Evolutionary conservation across 2,797 vertebrate species (phyloP), one percentile per base, ranked within the genome.

Genomic region (Hypotaenidia philippensis): DNA sequence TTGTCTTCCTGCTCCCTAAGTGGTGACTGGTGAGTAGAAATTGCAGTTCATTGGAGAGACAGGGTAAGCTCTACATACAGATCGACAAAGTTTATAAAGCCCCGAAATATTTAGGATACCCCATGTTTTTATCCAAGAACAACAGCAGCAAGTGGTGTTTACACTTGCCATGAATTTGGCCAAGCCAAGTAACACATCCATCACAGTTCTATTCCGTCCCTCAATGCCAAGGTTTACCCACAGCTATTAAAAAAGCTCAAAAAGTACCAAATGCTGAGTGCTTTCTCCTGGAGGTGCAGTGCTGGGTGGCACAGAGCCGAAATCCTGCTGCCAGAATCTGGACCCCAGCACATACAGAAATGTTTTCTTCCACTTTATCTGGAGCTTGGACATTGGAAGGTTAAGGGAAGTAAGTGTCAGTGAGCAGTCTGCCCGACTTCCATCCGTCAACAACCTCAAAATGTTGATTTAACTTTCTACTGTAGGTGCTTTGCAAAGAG

Each of bases 81-180:
- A 78, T 17, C 69, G 26, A 27, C 18, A 64, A 8, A 23, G 60
- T 49, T 70, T 72, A 40, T 10, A 7, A 55, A 61, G 56, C n/a
- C 9, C 20, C 47, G 32, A 49, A 91, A 52, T 38, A 45, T 45
- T 77, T 36, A 31, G 66, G 75, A 27, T 69, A 57, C 49, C 13
- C 63, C 7, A 27, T 13, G 9, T n/a, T 66, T 76, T 76, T 55
- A 74, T 12, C 25, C 75, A 41, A 85, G 59, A 88, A 63, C 17
- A 76, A 60, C 1, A 38, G 40, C 19, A 81, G 40, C n/a, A 68
- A 66, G 31, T 49, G n/a, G 76, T 65, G 82, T 92, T 97, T 94
- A 94, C 59, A 71, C 68, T 55, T 75, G 34, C 93, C 52, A 41
- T 95, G 96, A 97, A 95, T 21, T 44, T 44, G 41, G 78, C 89